These are phyloP conservation scores for Cosmopolites sordidus DNA, from an alignment of 2,888 invertebrate genomes.

Conservation along the genomic window DNA sequence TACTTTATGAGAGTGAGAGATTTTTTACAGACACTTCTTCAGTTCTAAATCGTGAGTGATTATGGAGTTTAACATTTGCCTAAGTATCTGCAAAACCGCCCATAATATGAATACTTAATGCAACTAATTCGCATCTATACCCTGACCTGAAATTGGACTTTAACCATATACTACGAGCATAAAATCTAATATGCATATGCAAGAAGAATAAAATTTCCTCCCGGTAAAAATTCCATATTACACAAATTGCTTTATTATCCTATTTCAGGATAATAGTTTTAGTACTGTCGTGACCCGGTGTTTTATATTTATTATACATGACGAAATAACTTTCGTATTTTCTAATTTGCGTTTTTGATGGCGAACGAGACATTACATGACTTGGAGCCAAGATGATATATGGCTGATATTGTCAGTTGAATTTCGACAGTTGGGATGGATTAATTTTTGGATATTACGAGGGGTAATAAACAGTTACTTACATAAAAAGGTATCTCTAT, in stretches of 20 bases:
- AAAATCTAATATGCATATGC: slow-evolving; percentile 11
- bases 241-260: slow-evolving; percentile 23
- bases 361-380: slow-evolving; percentile 17
- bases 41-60: too few relatives aligned
- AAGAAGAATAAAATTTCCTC: slow-evolving; percentile 11
- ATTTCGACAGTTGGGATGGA: slow-evolving; percentile 11
- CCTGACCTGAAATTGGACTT: slow-evolving; percentile 3
- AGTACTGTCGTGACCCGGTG: slow-evolving; percentile 21
- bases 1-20: too few relatives aligned
- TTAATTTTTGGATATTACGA: slow-evolving; percentile 12
- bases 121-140: background rate
- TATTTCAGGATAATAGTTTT: slow-evolving; percentile 23
- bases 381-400: slow-evolving; percentile 17
- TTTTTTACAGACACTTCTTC: too few relatives aligned
- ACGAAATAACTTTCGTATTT: slow-evolving; percentile 23
- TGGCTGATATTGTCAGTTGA: slow-evolving; percentile 12
- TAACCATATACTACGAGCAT: slow-evolving; percentile 6
- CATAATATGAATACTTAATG: too few relatives aligned
- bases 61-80: too few relatives aligned
- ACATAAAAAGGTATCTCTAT: too few relatives aligned
- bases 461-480: too few relatives aligned
- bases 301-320: slow-evolving; percentile 24
- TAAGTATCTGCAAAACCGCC: too few relatives aligned
- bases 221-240: slow-evolving; percentile 13
- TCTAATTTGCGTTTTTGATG: slow-evolving; percentile 23